Percentiles rank a stretch among this genome's conserved stretches.
phyloP scores from a whole-genome alignment of 2,888 invertebrate species.

The Cheilosia pagana region DNA sequence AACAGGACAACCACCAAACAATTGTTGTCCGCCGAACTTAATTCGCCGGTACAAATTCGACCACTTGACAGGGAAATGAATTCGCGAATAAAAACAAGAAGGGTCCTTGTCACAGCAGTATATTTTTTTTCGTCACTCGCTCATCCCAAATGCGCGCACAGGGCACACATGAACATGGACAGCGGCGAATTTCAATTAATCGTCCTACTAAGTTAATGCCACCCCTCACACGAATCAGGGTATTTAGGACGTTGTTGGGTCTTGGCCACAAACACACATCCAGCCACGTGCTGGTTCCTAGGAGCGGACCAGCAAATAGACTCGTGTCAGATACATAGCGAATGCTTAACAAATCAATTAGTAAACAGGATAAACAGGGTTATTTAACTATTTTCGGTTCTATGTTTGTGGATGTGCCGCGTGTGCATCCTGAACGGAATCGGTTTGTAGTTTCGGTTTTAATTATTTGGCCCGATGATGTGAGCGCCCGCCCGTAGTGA shows the following conservation, averaged over 20 bases:
- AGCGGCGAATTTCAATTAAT: conserved; percentile 53
- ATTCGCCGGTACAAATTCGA: conserved; percentile 2
- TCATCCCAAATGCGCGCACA: conserved; percentile 29
- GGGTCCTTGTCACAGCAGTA: too few relatives aligned
- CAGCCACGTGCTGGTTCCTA: conserved; percentile 20
- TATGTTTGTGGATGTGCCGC: neutral
- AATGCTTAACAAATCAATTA: conserved; percentile 63
- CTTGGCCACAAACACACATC: conserved; percentile 23
- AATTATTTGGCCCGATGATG: conserved; percentile 35
- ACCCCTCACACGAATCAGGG: neutral
- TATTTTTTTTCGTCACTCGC: neutral
- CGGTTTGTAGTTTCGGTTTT: conserved; percentile 55
- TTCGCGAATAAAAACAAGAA: neutral
- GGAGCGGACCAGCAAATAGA: conserved; percentile 10
- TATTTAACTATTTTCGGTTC: conserved; percentile 58
- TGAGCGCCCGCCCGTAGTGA: conserved; percentile 7
- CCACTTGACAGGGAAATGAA: conserved; percentile 10
- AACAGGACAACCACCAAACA: conserved; percentile 3
- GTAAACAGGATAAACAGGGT: conserved; percentile 60
- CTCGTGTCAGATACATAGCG: conserved; percentile 15
- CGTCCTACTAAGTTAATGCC: conserved; percentile 20
- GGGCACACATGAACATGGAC: conserved; percentile 19
- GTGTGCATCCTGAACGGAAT: conserved; percentile 9
- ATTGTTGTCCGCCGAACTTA: neutral
- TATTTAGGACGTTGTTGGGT: neutral